A percentile compares a stretch with the other conserved stretches of the same genome.
Conservation (phyloP, 2,888 invertebrate genomes). For the Caradrina clavipalpis region DNA sequence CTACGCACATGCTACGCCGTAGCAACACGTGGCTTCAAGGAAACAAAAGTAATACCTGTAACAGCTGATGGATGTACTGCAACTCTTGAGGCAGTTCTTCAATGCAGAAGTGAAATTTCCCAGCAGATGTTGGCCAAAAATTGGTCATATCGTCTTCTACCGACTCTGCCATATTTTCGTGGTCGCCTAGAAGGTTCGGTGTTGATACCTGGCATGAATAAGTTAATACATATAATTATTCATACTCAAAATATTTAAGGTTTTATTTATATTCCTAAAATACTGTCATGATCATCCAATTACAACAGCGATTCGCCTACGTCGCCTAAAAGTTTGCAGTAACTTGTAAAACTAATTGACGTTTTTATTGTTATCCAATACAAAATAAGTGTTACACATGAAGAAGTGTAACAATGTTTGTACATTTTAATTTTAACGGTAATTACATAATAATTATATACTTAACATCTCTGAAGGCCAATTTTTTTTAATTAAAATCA, state of each 20-base stretch:
- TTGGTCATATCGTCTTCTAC: slow-evolving; percentile 95
- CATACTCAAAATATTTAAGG: too few relatives aligned
- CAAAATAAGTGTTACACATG: too few relatives aligned
- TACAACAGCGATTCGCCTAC: too few relatives aligned
- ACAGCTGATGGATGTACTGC: slow-evolving; percentile 97
- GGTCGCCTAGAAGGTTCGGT: slow-evolving; percentile 94
- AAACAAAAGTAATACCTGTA: slow-evolving; percentile 91
- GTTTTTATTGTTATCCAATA: too few relatives aligned
- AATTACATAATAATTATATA: too few relatives aligned
- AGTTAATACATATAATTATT: background rate
- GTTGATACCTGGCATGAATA: slow-evolving; percentile 92
- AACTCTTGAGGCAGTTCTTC: slow-evolving; percentile 97
- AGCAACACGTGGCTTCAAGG: background rate
- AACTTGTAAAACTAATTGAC: too few relatives aligned
- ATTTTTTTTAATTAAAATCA: too few relatives aligned
- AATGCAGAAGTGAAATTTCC: slow-evolving; percentile 97
- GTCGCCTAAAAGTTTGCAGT: too few relatives aligned
- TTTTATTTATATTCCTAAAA: background rate
- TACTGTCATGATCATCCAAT: background rate
- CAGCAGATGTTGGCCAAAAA: slow-evolving; percentile 98
- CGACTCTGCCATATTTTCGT: slow-evolving; percentile 93
- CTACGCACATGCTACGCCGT: background rate
- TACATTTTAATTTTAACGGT: too few relatives aligned
- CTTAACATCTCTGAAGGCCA: too few relatives aligned
- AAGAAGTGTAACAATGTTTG: too few relatives aligned